Evolutionary conservation across 2,797 vertebrate genomes (phyloP), one percentile per base, ranked within the genome.

Genomic region (Cynopterus sphinx): DNA sequence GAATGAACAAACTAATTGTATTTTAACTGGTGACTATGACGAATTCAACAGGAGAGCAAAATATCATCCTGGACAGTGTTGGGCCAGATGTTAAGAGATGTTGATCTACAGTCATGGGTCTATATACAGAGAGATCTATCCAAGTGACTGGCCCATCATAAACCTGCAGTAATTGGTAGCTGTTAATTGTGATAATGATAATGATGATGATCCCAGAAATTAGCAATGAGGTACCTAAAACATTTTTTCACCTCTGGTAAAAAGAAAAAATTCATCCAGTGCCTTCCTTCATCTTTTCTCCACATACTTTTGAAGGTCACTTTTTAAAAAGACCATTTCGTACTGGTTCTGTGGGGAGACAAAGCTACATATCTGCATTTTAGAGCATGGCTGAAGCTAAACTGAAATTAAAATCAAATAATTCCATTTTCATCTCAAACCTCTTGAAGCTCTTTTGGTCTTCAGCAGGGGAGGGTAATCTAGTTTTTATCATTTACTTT

Each of bases 391-490:
- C 46, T 91, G 73, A 90, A 87, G 43, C 39, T 59, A 61, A 57
- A 90, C 61, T 92, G 63, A 97, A 98, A 94, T 91, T 86, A 65
- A 96, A 97, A 92, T 90, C 53, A 55, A 59, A 87, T 87, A 93
- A 83, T 84, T 87, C 71, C 84, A 90, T 96, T 92, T 96, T 71
- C 94, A 28, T 95, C 89, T 8, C n/a, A 93, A 88, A 90, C 81
- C 95, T 97, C 87, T 97, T 97, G 91, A 96, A 93, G 63, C 41
- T 93, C 94, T 94, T 95, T 90, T 24, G 43, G 73, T 94, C 95
- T 81, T 94, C 28, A 71, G 51, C 59, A 61, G 36, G 3, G 55
- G 63, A 95, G 75, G 57, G 57, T 51, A 93, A 96, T 91, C 87
- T 74, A 96, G 77, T 94, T 94, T 97, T 95, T 96, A 93, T 94